Evolutionary conservation across 2,113 vertebrate genomes (phyloP).

Genomic region (Camelus dromedarius): DNA sequence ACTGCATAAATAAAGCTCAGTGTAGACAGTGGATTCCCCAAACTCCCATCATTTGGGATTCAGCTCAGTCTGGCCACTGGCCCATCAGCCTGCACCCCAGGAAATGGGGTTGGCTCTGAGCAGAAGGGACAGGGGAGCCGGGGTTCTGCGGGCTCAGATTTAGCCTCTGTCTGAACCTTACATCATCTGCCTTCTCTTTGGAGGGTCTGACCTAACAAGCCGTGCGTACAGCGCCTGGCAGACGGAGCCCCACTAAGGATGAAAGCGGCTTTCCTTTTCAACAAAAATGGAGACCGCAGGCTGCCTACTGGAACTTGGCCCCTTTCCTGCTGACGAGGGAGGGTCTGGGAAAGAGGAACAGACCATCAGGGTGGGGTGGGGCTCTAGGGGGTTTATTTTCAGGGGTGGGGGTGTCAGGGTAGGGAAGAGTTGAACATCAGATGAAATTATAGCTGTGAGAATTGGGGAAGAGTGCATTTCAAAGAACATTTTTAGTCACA

Average conservation of each 20-base stretch:
- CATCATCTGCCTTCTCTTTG: not conserved
- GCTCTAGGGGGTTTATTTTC: not conserved
- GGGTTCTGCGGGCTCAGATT: not conserved
- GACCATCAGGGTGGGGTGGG: not conserved
- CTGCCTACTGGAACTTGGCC: not conserved
- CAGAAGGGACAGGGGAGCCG: not conserved
- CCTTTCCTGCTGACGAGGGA: not conserved
- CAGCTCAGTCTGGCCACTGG: not conserved
- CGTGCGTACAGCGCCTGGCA: not conserved
- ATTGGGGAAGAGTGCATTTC: slow-evolving; percentile 78
- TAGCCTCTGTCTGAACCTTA: not conserved
- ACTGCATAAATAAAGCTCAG: not conserved
- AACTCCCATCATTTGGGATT: not conserved
- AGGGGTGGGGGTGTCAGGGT: not conserved
- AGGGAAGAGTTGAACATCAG: slow-evolving; percentile 64
- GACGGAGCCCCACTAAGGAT: not conserved
- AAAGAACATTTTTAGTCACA: slow-evolving; percentile 86
- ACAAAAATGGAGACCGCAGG: not conserved
- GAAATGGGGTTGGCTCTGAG: not conserved
- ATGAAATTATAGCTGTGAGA: slow-evolving; percentile 72
- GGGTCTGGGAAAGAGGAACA: not conserved
- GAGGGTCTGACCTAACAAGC: not conserved
- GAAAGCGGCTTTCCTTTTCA: slow-evolving; percentile 21
- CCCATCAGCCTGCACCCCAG: not conserved
- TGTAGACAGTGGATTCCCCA: not conserved